phyloP scores from a whole-genome alignment of 2,888 invertebrate species.

The Ashinkailepas kermadecensis region DNA sequence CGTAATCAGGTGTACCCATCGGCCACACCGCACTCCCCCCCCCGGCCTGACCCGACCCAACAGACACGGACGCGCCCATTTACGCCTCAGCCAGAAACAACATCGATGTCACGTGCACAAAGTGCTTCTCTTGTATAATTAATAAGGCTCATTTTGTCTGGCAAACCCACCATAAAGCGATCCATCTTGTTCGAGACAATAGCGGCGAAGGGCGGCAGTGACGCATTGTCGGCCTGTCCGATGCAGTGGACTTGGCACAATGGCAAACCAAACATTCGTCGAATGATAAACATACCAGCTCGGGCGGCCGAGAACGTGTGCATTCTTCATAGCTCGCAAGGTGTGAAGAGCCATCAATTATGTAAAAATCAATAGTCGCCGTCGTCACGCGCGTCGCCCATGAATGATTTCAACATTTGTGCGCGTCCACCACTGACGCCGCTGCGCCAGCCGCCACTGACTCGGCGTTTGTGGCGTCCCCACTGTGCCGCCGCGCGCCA shows the following conservation, averaged over 20 bases:
- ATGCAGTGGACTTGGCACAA: not conserved
- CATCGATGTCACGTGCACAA: conserved; percentile 17
- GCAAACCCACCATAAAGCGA: conserved; percentile 6
- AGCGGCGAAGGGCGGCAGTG: conserved; percentile 1
- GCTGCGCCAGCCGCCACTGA: too few species aligned
- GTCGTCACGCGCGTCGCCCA: not conserved
- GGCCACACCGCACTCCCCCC: not conserved
- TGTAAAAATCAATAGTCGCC: conserved; percentile 2
- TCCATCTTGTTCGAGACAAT: conserved; percentile 15
- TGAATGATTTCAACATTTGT: not conserved
- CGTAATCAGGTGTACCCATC: not conserved
- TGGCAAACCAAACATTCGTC: not conserved
- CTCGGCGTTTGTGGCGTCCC: too few species aligned
- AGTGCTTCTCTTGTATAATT: conserved; percentile 10
- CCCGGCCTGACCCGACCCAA: not conserved
- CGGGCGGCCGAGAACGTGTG: not conserved
- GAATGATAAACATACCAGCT: not conserved
- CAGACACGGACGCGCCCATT: not conserved
- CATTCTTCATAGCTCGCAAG: not conserved
- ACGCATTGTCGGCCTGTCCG: not conserved
- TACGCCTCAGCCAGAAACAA: not conserved
- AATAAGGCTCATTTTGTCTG: conserved; percentile 18
- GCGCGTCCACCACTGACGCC: too few species aligned
- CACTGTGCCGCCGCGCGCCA: too few species aligned
- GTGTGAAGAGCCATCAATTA: conserved; percentile 12